These are phyloP conservation scores for Dromas ardeola DNA, from an alignment of 2,113 vertebrate species.

Conservation along the genomic window DNA sequence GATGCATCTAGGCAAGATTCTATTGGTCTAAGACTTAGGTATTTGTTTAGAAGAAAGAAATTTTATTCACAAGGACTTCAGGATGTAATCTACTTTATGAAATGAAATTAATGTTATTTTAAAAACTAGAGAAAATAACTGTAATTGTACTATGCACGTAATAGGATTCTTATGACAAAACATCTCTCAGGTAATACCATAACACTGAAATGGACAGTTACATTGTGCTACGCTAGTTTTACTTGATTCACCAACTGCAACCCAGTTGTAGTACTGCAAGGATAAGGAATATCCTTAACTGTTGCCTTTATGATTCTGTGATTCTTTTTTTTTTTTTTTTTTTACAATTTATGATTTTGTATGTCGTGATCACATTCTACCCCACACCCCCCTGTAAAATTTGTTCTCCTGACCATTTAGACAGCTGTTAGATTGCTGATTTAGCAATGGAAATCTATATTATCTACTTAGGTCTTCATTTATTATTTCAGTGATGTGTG, in stretches of 20 bases:
- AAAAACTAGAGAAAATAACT: neutral
- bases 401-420: neutral
- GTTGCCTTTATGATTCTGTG: neutral
- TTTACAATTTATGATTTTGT: neutral
- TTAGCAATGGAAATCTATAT: neutral
- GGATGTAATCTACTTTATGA: neutral
- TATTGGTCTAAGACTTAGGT: neutral
- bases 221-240: neutral
- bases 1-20: neutral
- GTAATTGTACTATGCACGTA: neutral
- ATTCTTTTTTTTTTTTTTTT: neutral
- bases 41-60: neutral
- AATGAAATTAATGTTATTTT: neutral
- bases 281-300: neutral
- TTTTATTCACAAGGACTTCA: neutral
- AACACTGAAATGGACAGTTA: neutral
- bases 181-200: neutral
- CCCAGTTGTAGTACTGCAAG: neutral
- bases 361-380: neutral
- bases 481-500: neutral
- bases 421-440: neutral
- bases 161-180: neutral
- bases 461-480: neutral
- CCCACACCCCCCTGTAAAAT: accelerated
- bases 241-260: neutral